Percentiles rank a stretch among this genome's conserved stretches.
Conservation (phyloP, 2,888 invertebrate species). For the Tenthredo scrophulariae region DNA sequence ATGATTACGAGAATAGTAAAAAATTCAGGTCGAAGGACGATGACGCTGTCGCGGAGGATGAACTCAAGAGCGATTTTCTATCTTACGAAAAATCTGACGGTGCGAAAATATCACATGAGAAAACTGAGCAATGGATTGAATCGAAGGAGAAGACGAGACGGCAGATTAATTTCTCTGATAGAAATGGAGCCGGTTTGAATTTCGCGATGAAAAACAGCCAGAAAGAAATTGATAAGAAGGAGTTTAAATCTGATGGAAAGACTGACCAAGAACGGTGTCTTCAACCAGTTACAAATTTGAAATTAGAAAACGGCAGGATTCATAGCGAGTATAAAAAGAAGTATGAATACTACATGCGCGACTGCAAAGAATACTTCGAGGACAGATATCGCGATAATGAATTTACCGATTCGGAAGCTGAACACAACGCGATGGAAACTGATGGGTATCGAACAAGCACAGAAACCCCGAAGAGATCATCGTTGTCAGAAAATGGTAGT, state of each 20-base stretch:
- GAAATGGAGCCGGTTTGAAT: conserved; percentile 16
- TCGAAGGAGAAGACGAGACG: conserved; percentile 62
- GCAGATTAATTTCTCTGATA: conserved; percentile 61
- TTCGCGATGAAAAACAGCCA: neutral
- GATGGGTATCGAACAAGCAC: neutral
- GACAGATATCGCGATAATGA: conserved; percentile 50
- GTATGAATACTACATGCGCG: conserved; percentile 54
- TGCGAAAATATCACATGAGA: conserved; percentile 53
- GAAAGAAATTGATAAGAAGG: neutral
- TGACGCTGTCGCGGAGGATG: conserved; percentile 50
- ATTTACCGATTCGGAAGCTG: conserved; percentile 64
- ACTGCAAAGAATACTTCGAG: conserved; percentile 30
- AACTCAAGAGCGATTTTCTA: conserved; percentile 49
- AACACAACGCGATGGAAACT: conserved; percentile 37
- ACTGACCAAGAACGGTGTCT: conserved; percentile 40
- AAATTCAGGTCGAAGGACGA: conserved; percentile 52
- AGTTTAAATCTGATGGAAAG: conserved; percentile 14
- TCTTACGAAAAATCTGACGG: conserved; percentile 56
- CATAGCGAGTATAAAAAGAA: conserved; percentile 56
- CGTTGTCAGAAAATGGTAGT: conserved; percentile 10
- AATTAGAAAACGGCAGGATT: conserved; percentile 20
- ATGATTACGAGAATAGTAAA: conserved; percentile 58
- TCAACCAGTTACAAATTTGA: neutral
- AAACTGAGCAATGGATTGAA: conserved; percentile 55
- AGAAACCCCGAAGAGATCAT: neutral